Conservation (phyloP, 2,113 vertebrate species). For the Sylvilagus bachmani region DNA sequence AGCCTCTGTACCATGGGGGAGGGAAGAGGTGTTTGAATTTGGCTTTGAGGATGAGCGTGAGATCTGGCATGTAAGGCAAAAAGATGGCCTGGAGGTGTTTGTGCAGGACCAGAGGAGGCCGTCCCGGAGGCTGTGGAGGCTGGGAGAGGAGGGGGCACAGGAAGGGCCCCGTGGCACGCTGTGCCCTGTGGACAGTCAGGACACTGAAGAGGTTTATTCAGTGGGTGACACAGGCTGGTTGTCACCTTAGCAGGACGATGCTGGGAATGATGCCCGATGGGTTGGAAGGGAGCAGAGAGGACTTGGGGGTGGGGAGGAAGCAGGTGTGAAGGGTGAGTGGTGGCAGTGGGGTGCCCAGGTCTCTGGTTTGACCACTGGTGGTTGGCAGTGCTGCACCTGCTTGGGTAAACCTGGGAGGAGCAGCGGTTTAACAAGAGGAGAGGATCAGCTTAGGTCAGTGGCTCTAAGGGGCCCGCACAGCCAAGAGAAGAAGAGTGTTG, state of each 20-base stretch:
- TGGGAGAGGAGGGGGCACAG: neutral
- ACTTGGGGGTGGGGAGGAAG: neutral
- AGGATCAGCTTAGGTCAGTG: neutral
- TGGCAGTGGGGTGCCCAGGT: too few relatives aligned
- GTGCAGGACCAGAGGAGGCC: neutral
- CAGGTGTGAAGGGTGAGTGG: too few relatives aligned
- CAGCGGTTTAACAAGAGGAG: neutral
- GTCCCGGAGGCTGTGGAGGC: neutral
- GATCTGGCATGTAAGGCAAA: neutral
- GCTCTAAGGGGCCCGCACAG: neutral
- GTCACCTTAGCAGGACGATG: neutral
- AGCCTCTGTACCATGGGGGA: neutral
- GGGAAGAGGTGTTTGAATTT: neutral
- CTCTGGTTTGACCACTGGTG: neutral
- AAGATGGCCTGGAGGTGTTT: neutral
- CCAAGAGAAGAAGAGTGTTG: neutral
- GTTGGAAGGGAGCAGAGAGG: neutral
- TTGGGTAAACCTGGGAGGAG: neutral
- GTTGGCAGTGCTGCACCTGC: accelerated
- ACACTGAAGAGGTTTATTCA: neutral
- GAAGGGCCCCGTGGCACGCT: neutral
- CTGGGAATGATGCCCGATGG: neutral
- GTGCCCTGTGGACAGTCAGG: neutral
- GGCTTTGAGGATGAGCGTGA: neutral
- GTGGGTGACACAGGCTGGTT: neutral